Evolutionary conservation across 1,140 invertebrate genomes (phyloP).

Genomic region (Himalopsyche phryganea): DNA sequence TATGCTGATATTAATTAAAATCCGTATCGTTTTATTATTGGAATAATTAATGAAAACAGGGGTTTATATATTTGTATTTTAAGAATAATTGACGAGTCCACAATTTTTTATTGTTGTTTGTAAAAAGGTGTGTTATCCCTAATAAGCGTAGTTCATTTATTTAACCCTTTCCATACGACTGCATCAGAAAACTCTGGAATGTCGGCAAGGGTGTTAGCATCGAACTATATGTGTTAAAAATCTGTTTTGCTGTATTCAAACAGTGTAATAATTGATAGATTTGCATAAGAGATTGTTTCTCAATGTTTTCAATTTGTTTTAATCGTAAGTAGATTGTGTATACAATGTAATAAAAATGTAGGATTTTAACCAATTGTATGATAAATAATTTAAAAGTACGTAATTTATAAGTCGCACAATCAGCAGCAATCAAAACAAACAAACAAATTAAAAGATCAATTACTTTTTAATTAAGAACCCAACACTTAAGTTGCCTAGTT

Average conservation of each 20-base stretch:
- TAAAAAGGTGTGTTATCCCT: slow-evolving; percentile 9
- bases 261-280: background rate
- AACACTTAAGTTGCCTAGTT: too few species aligned
- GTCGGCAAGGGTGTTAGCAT: background rate
- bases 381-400: slow-evolving; percentile 12
- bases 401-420: slow-evolving; percentile 31
- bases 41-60: slow-evolving; percentile 24
- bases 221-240: background rate
- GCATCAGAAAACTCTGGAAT: background rate
- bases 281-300: background rate
- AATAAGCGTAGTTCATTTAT: too few species aligned
- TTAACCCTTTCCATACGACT: background rate
- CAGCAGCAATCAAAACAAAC: slow-evolving; percentile 19
- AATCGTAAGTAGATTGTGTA: slow-evolving; percentile 33
- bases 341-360: slow-evolving; percentile 32
- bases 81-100: slow-evolving; percentile 24
- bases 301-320: slow-evolving; percentile 28
- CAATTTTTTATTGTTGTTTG: slow-evolving; percentile 29
- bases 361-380: slow-evolving; percentile 23
- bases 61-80: slow-evolving; percentile 33
- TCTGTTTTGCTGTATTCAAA: background rate
- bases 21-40: slow-evolving; percentile 1
- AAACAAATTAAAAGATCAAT: slow-evolving; percentile 6
- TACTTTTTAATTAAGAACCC: slow-evolving; percentile 4
- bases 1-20: too few species aligned